A percentile compares a stretch with the other conserved stretches of the same genome.
phyloP scores from a whole-genome alignment of 1,140 invertebrate genomes.

The Drosophila subobscura region DNA sequence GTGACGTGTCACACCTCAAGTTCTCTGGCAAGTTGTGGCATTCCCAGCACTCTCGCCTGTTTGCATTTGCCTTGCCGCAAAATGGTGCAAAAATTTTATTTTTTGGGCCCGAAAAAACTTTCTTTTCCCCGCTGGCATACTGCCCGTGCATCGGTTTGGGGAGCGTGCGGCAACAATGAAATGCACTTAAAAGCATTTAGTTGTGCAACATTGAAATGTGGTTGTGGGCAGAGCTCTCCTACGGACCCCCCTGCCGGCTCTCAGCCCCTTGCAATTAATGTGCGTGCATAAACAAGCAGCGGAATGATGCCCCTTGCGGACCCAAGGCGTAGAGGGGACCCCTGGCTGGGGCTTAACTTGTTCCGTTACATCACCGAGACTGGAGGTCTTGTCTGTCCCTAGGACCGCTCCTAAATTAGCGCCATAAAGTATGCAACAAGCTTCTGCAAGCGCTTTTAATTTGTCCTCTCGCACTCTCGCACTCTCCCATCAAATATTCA shows the following conservation, averaged over 20 bases:
- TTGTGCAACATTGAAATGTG: constrained; percentile 74
- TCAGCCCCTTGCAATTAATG: constrained; percentile 69
- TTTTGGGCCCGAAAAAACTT: constrained; percentile 13
- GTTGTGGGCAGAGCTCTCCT: constrained; percentile 17
- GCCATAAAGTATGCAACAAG: constrained; percentile 80
- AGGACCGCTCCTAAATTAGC: constrained; percentile 64
- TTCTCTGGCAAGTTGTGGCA: constrained; percentile 11
- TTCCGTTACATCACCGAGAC: constrained; percentile 27
- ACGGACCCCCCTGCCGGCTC: not conserved
- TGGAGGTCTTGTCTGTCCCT: constrained; percentile 15
- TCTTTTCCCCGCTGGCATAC: not conserved
- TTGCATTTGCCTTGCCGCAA: constrained; percentile 6
- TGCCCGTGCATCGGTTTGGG: not conserved
- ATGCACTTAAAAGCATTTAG: constrained; percentile 81
- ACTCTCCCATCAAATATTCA: constrained; percentile 73
- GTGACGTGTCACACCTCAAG: constrained; percentile 31
- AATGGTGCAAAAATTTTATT: constrained; percentile 2
- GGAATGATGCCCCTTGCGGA: not conserved
- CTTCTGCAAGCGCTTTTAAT: constrained; percentile 70
- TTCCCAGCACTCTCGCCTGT: constrained; percentile 4
- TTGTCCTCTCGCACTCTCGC: constrained; percentile 60
- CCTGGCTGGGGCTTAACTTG: constrained; percentile 43
- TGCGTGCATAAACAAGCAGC: constrained; percentile 74
- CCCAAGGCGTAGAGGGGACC: not conserved
- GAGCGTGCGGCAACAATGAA: constrained; percentile 46